These are phyloP conservation scores for Plectropomus leopardus DNA, from an alignment of 2,113 vertebrate genomes.

Conservation along the genomic window DNA sequence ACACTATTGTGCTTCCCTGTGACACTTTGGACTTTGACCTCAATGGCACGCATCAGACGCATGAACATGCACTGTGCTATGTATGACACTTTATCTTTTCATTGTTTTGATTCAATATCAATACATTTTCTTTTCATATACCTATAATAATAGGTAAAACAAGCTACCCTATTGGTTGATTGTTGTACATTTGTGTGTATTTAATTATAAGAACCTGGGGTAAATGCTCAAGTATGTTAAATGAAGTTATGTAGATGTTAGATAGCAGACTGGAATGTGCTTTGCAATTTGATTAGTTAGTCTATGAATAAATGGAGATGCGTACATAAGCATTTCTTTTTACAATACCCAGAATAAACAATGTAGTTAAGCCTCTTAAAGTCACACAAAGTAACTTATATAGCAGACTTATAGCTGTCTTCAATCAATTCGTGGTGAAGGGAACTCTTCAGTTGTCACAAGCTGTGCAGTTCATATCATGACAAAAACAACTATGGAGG, in stretches of 20 bases:
- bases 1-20: neutral
- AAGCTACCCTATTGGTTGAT: neutral
- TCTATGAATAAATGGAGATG: neutral
- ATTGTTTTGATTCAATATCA: neutral
- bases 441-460: neutral
- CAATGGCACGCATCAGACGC: slow-evolving; percentile 19
- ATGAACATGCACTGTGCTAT: slow-evolving; percentile 2
- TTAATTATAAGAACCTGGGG: neutral
- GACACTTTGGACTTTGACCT: slow-evolving; percentile 65
- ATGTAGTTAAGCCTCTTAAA: neutral
- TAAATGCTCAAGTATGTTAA: neutral
- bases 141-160: neutral
- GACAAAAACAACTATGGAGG: neutral
- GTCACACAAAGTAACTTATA: neutral
- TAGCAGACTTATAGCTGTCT: neutral
- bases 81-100: neutral
- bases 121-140: neutral
- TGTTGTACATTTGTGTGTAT: neutral
- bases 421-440: neutral
- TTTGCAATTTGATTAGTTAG: neutral
- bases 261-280: neutral
- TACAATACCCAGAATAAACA: neutral
- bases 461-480: neutral
- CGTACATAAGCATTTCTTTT: neutral
- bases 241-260: neutral